Evolutionary conservation across 2,888 invertebrate species (phyloP), one percentile per base, ranked within the genome.

Genomic region (Teinopalpus imperialis): DNA sequence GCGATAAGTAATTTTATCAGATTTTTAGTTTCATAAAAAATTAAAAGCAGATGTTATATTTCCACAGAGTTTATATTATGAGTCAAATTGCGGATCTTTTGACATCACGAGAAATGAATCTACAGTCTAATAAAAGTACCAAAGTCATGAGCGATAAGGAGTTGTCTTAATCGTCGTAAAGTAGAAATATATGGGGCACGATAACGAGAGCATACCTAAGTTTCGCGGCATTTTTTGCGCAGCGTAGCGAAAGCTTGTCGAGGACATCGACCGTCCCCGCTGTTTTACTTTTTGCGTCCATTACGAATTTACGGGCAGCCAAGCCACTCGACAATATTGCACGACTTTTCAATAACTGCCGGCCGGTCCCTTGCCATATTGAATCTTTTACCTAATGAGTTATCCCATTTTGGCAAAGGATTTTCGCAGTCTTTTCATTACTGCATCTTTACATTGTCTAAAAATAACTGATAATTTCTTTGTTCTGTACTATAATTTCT

Each of bases 331-430:
- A 82, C 86, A 86, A 83, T 88, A 87, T 88, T 86, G 86, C 82
- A 76, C 79, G 82, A 87, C 81, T 87, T 88, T 88, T 87, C 87
- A 88, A 88, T 88, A 88, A 86, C 85, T 81, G 78, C 74, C 76
- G 70, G 70, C 68, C 67, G 67, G 66, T 64, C 77, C 74, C 72
- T 72, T 67, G 66, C 77, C 68, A 82, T 85, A 85, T 86, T 85
- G 82, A 74, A 86, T 79, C 80, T 76, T 80, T 75, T 66, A 61
- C 75, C 69, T 74, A 70, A 79, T 77, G 77, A 78, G 72, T 72
- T 71, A 61, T 51, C 54, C 56, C 52, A 54, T 48, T 46, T 54
- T 51, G 50, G 48, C 43, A 41, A 50, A 43, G 46, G 52, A 51
- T 52, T 39, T 54, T 48, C 31, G 16, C 21, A 50, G 14, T 10